phyloP scores from a whole-genome alignment of 1,140 invertebrate genomes.

The Bombyx mandarina region DNA sequence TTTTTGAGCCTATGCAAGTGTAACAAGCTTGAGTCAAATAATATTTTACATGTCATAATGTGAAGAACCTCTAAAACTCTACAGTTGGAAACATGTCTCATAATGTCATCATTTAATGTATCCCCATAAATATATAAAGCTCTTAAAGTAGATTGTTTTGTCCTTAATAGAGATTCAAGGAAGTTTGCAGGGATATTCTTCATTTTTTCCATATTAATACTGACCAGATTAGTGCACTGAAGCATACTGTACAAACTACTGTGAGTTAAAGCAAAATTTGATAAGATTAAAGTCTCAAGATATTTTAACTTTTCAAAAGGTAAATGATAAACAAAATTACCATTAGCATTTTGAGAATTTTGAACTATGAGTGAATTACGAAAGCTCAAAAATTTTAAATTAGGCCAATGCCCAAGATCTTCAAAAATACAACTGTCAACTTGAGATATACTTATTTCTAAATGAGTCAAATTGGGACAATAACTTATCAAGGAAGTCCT shows the following conservation, averaged over 20 bases:
- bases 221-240: conserved; percentile 57
- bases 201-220: conserved; percentile 71
- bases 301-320: conserved; percentile 64
- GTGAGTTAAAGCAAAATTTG: conserved; percentile 65
- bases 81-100: conserved; percentile 62
- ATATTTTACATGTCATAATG: conserved; percentile 68
- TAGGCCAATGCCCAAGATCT: conserved; percentile 64
- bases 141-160: conserved; percentile 53
- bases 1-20: conserved; percentile 60
- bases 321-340: conserved; percentile 64
- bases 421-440: conserved; percentile 69
- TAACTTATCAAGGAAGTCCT: conserved; percentile 62
- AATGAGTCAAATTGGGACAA: conserved; percentile 66
- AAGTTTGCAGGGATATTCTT: conserved; percentile 69
- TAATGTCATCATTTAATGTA: conserved; percentile 66
- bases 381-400: conserved; percentile 68
- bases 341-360: conserved; percentile 54
- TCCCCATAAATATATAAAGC: conserved; percentile 67
- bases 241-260: conserved; percentile 65
- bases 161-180: conserved; percentile 56
- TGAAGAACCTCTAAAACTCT: conserved; percentile 56
- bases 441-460: conserved; percentile 71
- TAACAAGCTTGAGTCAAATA: conserved; percentile 67
- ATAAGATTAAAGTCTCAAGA: conserved; percentile 61
- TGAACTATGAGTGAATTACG: conserved; percentile 66